Evolutionary conservation across 2,113 vertebrate genomes (phyloP), one percentile per base, ranked within the genome.

Genomic region (Oncorhynchus gorbuscha): DNA sequence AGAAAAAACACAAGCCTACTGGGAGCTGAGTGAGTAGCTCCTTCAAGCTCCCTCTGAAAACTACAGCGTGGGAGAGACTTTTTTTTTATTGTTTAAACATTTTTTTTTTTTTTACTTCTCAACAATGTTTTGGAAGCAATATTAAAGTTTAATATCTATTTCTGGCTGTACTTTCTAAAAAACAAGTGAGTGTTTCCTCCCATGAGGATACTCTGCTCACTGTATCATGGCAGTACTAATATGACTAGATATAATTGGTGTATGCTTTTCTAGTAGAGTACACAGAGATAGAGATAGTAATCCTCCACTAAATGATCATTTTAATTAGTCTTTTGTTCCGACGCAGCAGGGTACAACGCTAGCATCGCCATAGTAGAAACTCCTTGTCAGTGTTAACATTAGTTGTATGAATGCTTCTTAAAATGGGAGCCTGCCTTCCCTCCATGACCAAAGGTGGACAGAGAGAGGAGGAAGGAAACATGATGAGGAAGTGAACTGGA

Each of bases 311-410:
- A 45, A 84, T 86, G 78, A 83, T 62, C 71, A 77, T 76, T 76
- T 74, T 85, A 79, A 81, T 86, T 69, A 81, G 75, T 8, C 76
- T 74, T 82, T 88, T 81, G 79, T 80, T 76, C 22, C 32, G 13
- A 45, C 62, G n/a, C 74, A 75, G 24, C 66, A 14, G 66, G 32
- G 71, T 22, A 59, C 79, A 72, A 76, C 68, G 51, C 68, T 78
- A 64, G 16, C 51, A 55, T 18, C 68, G 49, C 26, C 68, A 70
- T 12, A 30, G 32, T 3, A 39, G 32, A 35, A 16, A 69, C 65
- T 7, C 7, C 28, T 30, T 45, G 39, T 12, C 39, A 45, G 39
- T 45, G 39, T 18, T 3, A 45, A 45, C 39, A 16, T 67, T 67
- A 67, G 26, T 55, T 55, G 39, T 45, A 45, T 12, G 39, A 45